Evolutionary conservation across 2,888 invertebrate genomes (phyloP).

Genomic region (Cryptophagus acutangulus): DNA sequence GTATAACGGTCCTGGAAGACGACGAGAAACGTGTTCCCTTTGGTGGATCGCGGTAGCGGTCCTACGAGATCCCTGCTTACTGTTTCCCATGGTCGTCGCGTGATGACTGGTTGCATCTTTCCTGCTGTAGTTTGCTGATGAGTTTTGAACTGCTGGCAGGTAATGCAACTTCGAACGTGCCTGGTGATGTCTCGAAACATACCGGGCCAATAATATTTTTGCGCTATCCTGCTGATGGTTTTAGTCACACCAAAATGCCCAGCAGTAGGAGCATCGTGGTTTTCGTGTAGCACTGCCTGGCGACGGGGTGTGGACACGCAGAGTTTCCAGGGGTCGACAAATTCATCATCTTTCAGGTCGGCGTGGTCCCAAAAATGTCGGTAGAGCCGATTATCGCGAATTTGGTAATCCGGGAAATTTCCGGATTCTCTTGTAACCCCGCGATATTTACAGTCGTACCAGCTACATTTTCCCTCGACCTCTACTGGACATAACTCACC

Average conservation of each 20-base stretch:
- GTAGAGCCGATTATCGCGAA: constrained; percentile 3
- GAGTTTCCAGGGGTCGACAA: constrained; percentile 12
- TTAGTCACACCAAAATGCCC: constrained; percentile 31
- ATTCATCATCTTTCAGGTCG: background rate
- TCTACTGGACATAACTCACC: constrained; percentile 1
- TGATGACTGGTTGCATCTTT: constrained; percentile 15
- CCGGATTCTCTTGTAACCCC: background rate
- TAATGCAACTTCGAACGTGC: constrained; percentile 23
- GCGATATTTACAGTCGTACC: background rate
- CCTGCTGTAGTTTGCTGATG: constrained; percentile 17
- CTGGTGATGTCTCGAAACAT: constrained; percentile 23
- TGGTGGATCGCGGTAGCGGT: constrained; percentile 14
- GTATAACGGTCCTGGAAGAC: too few relatives aligned
- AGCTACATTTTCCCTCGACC: background rate
- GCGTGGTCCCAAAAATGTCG: constrained; percentile 6
- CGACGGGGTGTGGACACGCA: constrained; percentile 9
- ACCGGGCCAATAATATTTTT: constrained; percentile 30
- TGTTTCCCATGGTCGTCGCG: constrained; percentile 11
- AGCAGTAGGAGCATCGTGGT: constrained; percentile 16
- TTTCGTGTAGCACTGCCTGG: constrained; percentile 7
- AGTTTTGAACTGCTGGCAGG: constrained; percentile 26
- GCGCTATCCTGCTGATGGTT: constrained; percentile 21
- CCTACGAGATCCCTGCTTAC: constrained; percentile 18
- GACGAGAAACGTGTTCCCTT: constrained; percentile 15
- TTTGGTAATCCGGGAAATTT: background rate